These are phyloP conservation scores for Platygyra sinensis DNA, from an alignment of 64 coral and sea anemone species.

Conservation along the genomic window DNA sequence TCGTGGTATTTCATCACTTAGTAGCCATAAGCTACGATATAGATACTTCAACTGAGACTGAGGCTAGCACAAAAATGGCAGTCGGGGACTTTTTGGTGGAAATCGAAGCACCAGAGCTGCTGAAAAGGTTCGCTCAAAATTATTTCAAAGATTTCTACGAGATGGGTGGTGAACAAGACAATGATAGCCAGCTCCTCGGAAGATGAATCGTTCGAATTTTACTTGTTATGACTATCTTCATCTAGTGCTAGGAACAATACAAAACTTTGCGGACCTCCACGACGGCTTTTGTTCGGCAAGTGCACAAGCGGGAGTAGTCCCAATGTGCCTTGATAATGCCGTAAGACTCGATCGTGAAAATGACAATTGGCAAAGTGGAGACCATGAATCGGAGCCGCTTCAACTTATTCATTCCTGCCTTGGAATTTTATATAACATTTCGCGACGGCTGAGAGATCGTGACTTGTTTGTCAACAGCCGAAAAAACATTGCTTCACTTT, in stretches of 20 bases:
- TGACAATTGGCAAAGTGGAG: not conserved
- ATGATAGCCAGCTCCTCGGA: not conserved
- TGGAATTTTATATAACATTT: slow-evolving; percentile 8
- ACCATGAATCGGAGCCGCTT: not conserved
- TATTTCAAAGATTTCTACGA: slow-evolving; percentile 2
- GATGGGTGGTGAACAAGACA: not conserved
- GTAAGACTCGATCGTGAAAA: not conserved
- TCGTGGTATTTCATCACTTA: not conserved
- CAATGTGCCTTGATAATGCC: not conserved
- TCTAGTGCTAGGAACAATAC: not conserved
- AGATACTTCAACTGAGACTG: not conserved
- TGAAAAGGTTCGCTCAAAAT: not conserved
- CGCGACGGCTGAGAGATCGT: not conserved
- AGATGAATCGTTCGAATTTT: not conserved
- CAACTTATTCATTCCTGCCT: not conserved
- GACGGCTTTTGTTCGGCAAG: not conserved
- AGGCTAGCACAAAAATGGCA: not conserved
- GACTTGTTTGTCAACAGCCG: slow-evolving; percentile 1
- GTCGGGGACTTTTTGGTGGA: not conserved
- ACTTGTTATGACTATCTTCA: no score
- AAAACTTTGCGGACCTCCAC: not conserved
- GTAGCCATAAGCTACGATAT: not conserved
- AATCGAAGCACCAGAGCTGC: not conserved
- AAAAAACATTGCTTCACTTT: not conserved
- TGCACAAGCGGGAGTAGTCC: not conserved